These are phyloP conservation scores for Epinephelus moara DNA, from an alignment of 2,113 vertebrate species.

Conservation along the genomic window DNA sequence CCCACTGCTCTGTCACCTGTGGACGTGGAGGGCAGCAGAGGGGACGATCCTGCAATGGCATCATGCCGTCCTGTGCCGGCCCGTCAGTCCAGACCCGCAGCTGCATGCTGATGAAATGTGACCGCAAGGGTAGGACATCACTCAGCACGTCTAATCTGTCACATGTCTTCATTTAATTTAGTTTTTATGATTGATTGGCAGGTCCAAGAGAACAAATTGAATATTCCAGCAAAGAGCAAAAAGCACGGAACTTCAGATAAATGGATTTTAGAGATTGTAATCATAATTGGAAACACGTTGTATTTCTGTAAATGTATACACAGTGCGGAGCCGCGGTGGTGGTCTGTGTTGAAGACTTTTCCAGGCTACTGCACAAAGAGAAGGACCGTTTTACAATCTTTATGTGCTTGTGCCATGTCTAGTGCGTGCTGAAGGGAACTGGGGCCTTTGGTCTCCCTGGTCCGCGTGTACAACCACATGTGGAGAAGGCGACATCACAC, in stretches of 20 bases:
- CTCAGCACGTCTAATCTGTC: conserved; percentile 18
- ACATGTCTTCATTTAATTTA: conserved; percentile 4
- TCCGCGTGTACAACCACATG: conserved; percentile 95
- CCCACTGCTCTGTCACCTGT: conserved; percentile 92
- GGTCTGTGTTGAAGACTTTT: conserved; percentile 17
- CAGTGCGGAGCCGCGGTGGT: conserved; percentile 7
- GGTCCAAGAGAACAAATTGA: conserved; percentile 8
- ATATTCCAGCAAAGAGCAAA: conserved; percentile 14
- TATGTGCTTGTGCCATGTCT: conserved; percentile 37
- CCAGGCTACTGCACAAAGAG: background rate
- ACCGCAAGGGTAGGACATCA: conserved; percentile 88
- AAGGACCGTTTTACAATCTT: background rate
- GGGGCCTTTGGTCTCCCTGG: conserved; percentile 99
- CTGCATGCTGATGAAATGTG: conserved; percentile 92
- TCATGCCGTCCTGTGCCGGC: conserved; percentile 89
- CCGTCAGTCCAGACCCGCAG: conserved; percentile 94
- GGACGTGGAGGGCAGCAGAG: conserved; percentile 94
- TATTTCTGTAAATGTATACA: conserved; percentile 8
- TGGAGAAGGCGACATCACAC: conserved; percentile 89
- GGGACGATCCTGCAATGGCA: conserved; percentile 93
- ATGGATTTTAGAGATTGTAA: conserved; percentile 35
- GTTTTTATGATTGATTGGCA: conserved; percentile 19
- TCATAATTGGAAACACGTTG: conserved; percentile 61
- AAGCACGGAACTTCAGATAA: conserved; percentile 28
- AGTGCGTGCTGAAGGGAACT: conserved; percentile 92